Percentiles rank a stretch among this genome's conserved stretches.
phyloP scores from a whole-genome alignment of 2,113 vertebrate genomes.

The Struthio camelus region DNA sequence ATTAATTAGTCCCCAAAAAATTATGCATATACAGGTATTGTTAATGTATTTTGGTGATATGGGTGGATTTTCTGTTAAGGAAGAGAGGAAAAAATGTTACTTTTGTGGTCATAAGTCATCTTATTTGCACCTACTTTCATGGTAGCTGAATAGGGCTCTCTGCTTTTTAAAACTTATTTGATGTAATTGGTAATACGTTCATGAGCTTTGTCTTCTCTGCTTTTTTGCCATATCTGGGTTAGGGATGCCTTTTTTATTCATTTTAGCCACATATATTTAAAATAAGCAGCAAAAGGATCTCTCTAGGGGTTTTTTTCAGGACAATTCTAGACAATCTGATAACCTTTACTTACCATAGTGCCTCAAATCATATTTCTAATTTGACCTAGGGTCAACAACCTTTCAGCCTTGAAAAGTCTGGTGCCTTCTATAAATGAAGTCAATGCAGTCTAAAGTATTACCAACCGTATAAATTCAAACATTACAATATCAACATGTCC shows the following conservation, averaged over 20 bases:
- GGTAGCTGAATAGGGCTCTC: not conserved
- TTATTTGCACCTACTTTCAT: not conserved
- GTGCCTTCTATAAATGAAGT: not conserved
- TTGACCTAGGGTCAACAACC: not conserved
- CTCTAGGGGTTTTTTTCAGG: not conserved
- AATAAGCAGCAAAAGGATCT: not conserved
- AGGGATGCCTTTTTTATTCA: not conserved
- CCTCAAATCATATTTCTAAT: not conserved
- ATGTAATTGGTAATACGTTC: not conserved
- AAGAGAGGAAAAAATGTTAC: not conserved
- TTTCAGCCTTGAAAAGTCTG: not conserved
- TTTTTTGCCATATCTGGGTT: not conserved
- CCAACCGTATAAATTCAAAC: not conserved
- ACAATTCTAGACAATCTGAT: not conserved
- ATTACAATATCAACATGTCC: not conserved
- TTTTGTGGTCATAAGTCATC: rapidly evolving
- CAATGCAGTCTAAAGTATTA: not conserved
- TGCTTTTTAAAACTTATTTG: not conserved
- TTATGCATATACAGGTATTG: rapidly evolving
- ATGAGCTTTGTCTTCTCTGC: not conserved
- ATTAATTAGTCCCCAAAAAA: not conserved
- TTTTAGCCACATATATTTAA: not conserved
- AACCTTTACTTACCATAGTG: not conserved
- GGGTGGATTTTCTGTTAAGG: not conserved
- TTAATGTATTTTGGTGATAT: not conserved